Evolutionary conservation across 2,888 invertebrate species (phyloP), one percentile per base, ranked within the genome.

Genomic region (Drosophila neotestacea): DNA sequence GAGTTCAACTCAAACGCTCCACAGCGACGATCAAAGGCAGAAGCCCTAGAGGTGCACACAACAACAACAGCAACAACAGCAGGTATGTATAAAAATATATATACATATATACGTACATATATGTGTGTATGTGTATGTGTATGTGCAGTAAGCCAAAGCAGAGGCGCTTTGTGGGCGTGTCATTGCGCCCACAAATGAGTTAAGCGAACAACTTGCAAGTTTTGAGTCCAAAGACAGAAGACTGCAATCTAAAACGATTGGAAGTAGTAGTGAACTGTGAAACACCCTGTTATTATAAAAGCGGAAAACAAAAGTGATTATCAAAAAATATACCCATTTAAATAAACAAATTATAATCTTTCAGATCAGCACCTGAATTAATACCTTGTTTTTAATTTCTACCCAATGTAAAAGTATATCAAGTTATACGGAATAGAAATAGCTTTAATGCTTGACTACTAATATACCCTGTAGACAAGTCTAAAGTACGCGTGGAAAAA

Each of bases 41-140:
- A 85, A 85, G 70, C 82, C 88, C 66, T 66, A 64, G 9, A 85
- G 65, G 66, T 85, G 86, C 60, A 50, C 51, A 61, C 41, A 62
- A 34, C 13, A 34, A 11, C 22, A 44, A 13, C 44, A 63, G 22
- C 28, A 47, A n/a, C 11, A 11, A 13, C 30, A 52, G 34, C 16
- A 50, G 22, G 22, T 22, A 11, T 22, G 22, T 11, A 22, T 22
- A 30, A 5, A 30, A 7, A 5, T 30, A 30, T 7, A 30, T 7
- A 30, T 5, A 6, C 4, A 22, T 16, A 9, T 5, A 22, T 34
- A 16, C 13, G 7, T 13, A 10, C 4, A 13, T 39, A 2, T 39
- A 22, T 42, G 5, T 47, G 30, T 16, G 13, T 41, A 6, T 28
- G 5, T 39, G 13, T 30, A 6, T 27, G 4, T 50, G 16, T 5